These are phyloP conservation scores for Andrena haemorrhoa DNA, from an alignment of 2,888 invertebrate genomes.

Conservation along the genomic window DNA sequence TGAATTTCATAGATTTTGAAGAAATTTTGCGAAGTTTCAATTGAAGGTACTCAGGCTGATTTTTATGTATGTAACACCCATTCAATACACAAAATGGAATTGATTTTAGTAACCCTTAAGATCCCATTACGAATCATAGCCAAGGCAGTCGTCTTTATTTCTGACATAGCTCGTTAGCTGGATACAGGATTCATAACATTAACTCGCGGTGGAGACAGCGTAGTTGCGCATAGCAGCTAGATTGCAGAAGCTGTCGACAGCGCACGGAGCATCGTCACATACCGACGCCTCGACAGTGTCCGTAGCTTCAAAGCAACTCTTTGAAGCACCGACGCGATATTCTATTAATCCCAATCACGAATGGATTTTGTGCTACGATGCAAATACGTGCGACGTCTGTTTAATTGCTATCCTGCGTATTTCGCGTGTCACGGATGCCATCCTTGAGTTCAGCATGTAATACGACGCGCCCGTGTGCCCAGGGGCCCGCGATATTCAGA, in stretches of 20 bases:
- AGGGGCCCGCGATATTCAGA: conserved; percentile 16
- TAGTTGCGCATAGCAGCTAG: not conserved
- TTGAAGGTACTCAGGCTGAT: no score
- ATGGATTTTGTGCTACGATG: conserved; percentile 36
- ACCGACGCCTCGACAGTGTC: conserved; percentile 2
- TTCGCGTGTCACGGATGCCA: conserved; percentile 45
- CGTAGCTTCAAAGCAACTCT: conserved; percentile 12
- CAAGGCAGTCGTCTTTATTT: no score
- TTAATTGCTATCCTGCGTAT: conserved; percentile 59
- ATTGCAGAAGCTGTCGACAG: not conserved
- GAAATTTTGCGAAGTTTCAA: no score
- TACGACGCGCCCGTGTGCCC: not conserved
- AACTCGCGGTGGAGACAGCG: not conserved
- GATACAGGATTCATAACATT: not conserved
- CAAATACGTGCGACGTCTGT: conserved; percentile 49
- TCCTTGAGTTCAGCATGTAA: conserved; percentile 35
- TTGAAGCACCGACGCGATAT: conserved; percentile 14
- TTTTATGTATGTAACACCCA: no score
- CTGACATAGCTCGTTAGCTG: no score
- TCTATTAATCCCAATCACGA: conserved; percentile 45
- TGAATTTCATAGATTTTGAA: no score
- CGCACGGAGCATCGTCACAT: not conserved
- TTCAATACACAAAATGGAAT: no score
- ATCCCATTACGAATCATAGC: no score
- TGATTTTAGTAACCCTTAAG: no score